Conservation (phyloP, 2,797 vertebrate species). For the Spea hammondii region DNA sequence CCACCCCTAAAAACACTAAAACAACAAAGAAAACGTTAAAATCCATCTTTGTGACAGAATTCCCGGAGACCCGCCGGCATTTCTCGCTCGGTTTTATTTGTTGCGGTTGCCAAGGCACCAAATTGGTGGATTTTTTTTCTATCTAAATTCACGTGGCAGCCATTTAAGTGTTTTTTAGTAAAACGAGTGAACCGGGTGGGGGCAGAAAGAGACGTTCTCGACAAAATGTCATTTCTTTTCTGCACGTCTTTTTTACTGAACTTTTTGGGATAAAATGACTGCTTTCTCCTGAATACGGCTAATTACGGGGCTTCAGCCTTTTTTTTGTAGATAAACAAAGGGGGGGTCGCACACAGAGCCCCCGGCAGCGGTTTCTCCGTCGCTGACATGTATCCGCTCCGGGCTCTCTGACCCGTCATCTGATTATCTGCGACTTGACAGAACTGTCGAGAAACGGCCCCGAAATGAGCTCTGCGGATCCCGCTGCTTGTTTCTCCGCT, state of each 20-base stretch:
- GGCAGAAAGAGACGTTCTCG: not conserved
- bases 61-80: too few species aligned
- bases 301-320: slow-evolving; percentile 56
- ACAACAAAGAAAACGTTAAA: too few species aligned
- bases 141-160: not conserved
- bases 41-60: too few species aligned
- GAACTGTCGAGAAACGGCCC: slow-evolving; percentile 53
- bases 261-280: slow-evolving; percentile 61
- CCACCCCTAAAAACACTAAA: too few species aligned
- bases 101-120: too few species aligned
- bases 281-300: slow-evolving; percentile 50
- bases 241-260: slow-evolving; percentile 57
- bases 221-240: not conserved
- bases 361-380: slow-evolving; percentile 37
- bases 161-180: not conserved
- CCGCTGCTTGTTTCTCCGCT: slow-evolving; percentile 63
- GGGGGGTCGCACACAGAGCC: slow-evolving; percentile 49
- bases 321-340: slow-evolving; percentile 57
- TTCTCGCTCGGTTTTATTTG: too few species aligned
- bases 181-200: not conserved
- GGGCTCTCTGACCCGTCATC: slow-evolving; percentile 55
- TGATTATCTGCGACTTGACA: slow-evolving; percentile 59
- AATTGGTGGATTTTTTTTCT: too few species aligned
- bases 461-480: slow-evolving; percentile 63
- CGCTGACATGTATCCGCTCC: slow-evolving; percentile 55